phyloP scores from a whole-genome alignment of 2,113 vertebrate genomes.

The Haliaeetus leucogaster region DNA sequence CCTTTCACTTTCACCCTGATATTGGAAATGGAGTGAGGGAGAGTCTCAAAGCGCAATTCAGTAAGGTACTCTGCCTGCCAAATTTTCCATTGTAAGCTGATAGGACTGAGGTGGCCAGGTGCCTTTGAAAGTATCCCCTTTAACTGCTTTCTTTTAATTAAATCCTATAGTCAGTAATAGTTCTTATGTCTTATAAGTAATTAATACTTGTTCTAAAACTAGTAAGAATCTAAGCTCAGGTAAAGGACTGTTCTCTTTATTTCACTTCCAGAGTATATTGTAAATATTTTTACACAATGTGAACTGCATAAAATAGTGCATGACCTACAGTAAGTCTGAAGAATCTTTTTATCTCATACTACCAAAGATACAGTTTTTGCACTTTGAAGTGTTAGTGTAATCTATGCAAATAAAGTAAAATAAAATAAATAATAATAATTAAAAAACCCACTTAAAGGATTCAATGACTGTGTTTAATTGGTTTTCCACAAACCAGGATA shows the following conservation, averaged over 20 bases:
- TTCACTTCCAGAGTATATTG: background rate
- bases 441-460: background rate
- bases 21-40: background rate
- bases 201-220: background rate
- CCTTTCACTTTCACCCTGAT: background rate
- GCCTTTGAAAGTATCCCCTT: background rate
- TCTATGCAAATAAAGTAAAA: background rate
- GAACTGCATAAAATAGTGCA: background rate
- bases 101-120: background rate
- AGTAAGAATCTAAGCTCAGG: background rate
- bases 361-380: background rate
- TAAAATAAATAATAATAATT: background rate
- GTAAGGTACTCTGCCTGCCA: background rate
- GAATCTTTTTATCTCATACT: background rate
- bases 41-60: background rate
- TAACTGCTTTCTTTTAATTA: background rate
- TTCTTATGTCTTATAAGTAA: background rate
- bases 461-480: background rate
- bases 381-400: background rate
- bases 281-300: background rate
- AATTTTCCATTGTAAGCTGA: background rate
- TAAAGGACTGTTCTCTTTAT: background rate
- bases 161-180: background rate
- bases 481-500: conserved; percentile 13
- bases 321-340: background rate